Conservation (phyloP, 1,140 invertebrate genomes). For the Aphelenchoides avenae region DNA sequence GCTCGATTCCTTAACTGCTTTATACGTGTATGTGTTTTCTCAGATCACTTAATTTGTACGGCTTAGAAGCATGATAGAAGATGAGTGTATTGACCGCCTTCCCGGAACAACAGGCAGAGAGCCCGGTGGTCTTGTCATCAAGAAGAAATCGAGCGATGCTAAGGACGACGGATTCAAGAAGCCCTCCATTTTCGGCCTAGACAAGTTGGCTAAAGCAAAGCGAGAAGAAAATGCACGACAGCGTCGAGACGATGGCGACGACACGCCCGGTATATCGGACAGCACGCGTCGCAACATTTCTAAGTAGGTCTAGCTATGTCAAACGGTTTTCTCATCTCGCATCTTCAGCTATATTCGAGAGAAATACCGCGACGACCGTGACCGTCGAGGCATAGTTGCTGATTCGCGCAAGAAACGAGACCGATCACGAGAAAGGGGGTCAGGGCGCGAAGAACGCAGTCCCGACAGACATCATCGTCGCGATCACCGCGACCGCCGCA, state of each 20-base stretch:
- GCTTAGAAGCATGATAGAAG: neutral
- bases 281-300: conserved; percentile 35
- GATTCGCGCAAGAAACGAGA: conserved; percentile 29
- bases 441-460: conserved; percentile 52
- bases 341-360: conserved; percentile 69
- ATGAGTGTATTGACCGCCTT: conserved; percentile 69
- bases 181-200: conserved; percentile 76
- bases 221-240: conserved; percentile 45
- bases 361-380: conserved; percentile 61
- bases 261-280: conserved; percentile 39
- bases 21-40: neutral
- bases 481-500: conserved; percentile 46
- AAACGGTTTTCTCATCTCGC: conserved; percentile 11
- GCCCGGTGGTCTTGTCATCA: conserved; percentile 76
- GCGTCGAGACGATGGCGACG: conserved; percentile 26
- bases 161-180: conserved; percentile 69
- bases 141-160: conserved; percentile 65
- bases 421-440: conserved; percentile 32
- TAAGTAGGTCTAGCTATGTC: conserved; percentile 23
- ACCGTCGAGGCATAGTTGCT: conserved; percentile 38
- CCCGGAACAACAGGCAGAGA: conserved; percentile 72
- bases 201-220: conserved; percentile 71
- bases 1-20: neutral
- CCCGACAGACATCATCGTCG: conserved; percentile 54
- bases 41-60: neutral